Conservation (phyloP, 2,113 vertebrate genomes). For the Malurus melanocephalus region DNA sequence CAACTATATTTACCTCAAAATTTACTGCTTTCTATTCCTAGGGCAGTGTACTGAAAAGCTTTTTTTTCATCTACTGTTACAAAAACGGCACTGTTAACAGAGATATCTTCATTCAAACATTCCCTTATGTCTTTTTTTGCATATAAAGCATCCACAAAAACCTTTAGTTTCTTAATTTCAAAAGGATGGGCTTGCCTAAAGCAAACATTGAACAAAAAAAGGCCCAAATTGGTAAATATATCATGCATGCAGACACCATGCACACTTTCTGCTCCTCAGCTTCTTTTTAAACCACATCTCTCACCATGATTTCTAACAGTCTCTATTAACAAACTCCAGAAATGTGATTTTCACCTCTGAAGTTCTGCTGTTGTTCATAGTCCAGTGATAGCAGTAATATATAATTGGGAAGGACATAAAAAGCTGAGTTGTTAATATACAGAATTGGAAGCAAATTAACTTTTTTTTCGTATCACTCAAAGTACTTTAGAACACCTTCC, state of each 20-base stretch:
- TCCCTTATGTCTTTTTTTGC: neutral
- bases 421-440: neutral
- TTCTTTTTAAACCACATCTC: neutral
- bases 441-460: neutral
- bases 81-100: neutral
- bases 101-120: neutral
- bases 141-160: neutral
- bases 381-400: neutral
- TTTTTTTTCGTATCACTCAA: neutral
- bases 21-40: constrained; percentile 38
- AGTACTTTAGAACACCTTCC: neutral
- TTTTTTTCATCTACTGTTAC: neutral
- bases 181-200: neutral
- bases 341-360: neutral
- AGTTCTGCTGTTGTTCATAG: neutral
- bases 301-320: neutral
- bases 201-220: neutral
- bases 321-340: neutral
- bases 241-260: neutral
- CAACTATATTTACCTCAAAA: constrained; percentile 3
- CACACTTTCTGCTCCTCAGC: neutral
- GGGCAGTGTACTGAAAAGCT: neutral
- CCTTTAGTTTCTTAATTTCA: neutral
- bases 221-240: neutral
- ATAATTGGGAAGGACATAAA: neutral